Conservation (phyloP, 2,888 invertebrate genomes). For the Lordiphosa fenestrarum region DNA sequence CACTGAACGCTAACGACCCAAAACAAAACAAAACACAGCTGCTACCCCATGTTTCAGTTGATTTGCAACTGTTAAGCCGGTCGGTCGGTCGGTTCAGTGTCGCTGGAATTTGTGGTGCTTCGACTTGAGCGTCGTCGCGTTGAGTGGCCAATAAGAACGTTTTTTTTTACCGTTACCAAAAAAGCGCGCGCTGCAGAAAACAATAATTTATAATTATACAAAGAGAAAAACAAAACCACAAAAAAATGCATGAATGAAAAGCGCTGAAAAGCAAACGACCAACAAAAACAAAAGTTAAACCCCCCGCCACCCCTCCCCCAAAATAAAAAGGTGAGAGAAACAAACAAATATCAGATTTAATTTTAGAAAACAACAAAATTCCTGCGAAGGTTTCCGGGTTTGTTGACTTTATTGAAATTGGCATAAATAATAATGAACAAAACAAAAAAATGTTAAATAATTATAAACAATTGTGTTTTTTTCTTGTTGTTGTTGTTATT, state of each 20-base stretch:
- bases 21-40: slow-evolving; percentile 10
- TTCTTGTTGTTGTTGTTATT: slow-evolving; percentile 9
- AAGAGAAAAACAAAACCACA: slow-evolving; percentile 16
- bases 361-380: slow-evolving; percentile 33
- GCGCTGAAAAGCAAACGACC: slow-evolving; percentile 29
- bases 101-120: background rate
- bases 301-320: background rate
- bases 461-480: slow-evolving; percentile 32
- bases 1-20: background rate
- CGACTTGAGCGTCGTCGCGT: background rate
- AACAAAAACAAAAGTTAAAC: slow-evolving; percentile 28
- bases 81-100: slow-evolving; percentile 32
- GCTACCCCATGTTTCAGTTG: slow-evolving; percentile 29
- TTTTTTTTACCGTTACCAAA: slow-evolving; percentile 51
- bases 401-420: slow-evolving; percentile 65
- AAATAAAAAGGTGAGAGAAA: slow-evolving; percentile 8
- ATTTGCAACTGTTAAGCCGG: slow-evolving; percentile 52
- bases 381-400: slow-evolving; percentile 70
- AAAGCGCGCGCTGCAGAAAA: slow-evolving; percentile 54
- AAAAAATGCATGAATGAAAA: slow-evolving; percentile 23
- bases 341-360: slow-evolving; percentile 25
- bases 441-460: slow-evolving; percentile 14
- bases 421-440: slow-evolving; percentile 45
- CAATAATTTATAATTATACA: slow-evolving; percentile 18
- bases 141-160: slow-evolving; percentile 3